A percentile compares a stretch with the other conserved stretches of the same genome.
Conservation (phyloP, 2,113 vertebrate genomes). For the Orientallactaga bullata region DNA sequence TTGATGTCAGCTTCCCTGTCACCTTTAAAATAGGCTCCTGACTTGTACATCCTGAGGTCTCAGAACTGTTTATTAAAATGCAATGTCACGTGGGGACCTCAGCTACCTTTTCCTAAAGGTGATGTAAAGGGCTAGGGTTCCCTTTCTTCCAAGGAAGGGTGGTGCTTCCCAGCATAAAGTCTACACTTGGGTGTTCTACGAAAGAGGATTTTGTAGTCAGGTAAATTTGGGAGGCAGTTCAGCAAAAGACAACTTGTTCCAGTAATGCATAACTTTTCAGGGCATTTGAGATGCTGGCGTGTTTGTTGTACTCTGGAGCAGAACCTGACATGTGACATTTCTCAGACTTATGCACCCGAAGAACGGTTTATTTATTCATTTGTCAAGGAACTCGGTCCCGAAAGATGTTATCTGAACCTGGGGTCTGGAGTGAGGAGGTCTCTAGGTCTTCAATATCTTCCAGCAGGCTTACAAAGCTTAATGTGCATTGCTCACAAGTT, state of each 20-base stretch:
- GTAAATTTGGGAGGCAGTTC: not conserved
- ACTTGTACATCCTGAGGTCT: slow-evolving; percentile 23
- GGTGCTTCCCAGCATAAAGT: not conserved
- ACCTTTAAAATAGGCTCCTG: not conserved
- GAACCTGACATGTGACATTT: not conserved
- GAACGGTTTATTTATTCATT: not conserved
- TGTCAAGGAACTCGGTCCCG: not conserved
- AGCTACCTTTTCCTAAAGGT: not conserved
- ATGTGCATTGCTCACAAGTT: no score
- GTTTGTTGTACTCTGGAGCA: not conserved
- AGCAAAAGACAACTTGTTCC: not conserved
- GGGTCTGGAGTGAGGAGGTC: accelerated
- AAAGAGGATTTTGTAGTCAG: not conserved
- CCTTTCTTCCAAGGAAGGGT: not conserved
- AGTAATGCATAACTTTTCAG: not conserved
- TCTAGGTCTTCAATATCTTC: not conserved
- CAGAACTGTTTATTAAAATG: not conserved
- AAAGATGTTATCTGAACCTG: not conserved
- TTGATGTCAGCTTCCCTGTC: slow-evolving; percentile 18
- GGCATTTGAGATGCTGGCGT: not conserved
- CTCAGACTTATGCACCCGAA: not conserved
- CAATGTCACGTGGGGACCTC: accelerated
- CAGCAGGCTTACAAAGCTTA: not conserved
- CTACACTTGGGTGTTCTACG: not conserved
- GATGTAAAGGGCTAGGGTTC: not conserved